Conservation (phyloP, 1,140 invertebrate species). For the Drosophila rufa region DNA sequence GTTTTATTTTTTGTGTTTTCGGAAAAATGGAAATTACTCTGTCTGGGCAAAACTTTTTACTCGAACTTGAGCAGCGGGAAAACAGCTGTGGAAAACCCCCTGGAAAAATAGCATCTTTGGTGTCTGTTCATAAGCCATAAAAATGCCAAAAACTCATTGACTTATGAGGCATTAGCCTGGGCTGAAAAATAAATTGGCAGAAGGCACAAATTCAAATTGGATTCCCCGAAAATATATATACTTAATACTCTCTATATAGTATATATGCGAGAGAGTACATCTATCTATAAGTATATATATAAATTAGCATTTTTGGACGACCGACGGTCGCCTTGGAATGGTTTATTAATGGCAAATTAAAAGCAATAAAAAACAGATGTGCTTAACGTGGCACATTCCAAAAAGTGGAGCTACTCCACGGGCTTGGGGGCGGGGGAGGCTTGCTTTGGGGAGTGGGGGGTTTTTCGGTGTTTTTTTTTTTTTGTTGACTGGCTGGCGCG, state of each 20-base stretch:
- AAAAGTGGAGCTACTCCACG: conserved; percentile 22
- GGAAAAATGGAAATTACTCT: conserved; percentile 17
- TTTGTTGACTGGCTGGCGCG: conserved; percentile 40
- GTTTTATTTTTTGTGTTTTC: not conserved
- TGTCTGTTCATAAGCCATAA: conserved; percentile 65
- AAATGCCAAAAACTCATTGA: conserved; percentile 81
- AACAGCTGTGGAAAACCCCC: conserved; percentile 27
- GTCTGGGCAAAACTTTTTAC: conserved; percentile 37
- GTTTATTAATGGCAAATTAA: conserved; percentile 85
- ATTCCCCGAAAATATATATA: conserved; percentile 33
- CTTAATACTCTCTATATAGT: conserved; percentile 57
- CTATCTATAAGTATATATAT: conserved; percentile 67
- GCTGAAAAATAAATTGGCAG: conserved; percentile 18
- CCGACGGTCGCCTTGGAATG: conserved; percentile 72
- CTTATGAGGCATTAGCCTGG: conserved; percentile 62
- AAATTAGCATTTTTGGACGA: conserved; percentile 76
- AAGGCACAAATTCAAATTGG: conserved; percentile 56
- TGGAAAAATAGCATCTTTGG: conserved; percentile 18
- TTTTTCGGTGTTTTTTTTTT: conserved; percentile 1
- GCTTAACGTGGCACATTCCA: conserved; percentile 84
- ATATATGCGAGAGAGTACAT: conserved; percentile 24
- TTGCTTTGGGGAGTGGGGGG: not conserved
- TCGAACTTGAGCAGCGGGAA: not conserved
- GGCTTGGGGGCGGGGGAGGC: not conserved
- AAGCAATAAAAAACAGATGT: conserved; percentile 85